Evolutionary conservation across 1,140 invertebrate genomes (phyloP), one percentile per base, ranked within the genome.

Genomic region (Lepidurus apus): DNA sequence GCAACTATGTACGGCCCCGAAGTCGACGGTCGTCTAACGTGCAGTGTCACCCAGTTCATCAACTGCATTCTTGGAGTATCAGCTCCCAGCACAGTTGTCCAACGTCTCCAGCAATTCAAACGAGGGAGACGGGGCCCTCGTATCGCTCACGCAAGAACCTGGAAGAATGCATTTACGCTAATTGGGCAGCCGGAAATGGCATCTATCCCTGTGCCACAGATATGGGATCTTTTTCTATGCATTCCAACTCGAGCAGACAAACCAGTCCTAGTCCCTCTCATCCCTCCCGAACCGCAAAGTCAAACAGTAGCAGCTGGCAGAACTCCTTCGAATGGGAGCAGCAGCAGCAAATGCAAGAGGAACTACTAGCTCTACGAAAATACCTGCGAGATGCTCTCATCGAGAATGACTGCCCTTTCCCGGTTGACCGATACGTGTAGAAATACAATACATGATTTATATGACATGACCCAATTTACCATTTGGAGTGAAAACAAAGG

Each of bases 401-500:
- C 53, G 53, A 65, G 13, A 65, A 65, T 17, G 53, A 65, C 21
- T 65, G 53, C 53, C 53, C 53, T n/a, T 65, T 65, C 13, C 53
- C 53, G 53, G 53, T 65, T 13, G 53, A 65, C 53, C 53, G 53
- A 65, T 65, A 65, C 53, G 53, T 65, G 53, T 65, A 65, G 53
- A 17, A 7, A 13, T n/a, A 65, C 21, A 65, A 65, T 65, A 21
- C 7, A 65, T 65, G 13, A 17, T 17, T 65, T 65, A 13, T 21
- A 65, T 21, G 53, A 65, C 53, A 17, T 13, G 21, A 7, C 17
- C 53, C 8, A 65, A 65, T 11, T 65, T 65, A 65, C 17, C 53
- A 11, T n/a, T 21, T 65, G 45, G 5, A 65, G 53, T 21, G 53
- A n/a, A n/a, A 34, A 34, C 34, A 34, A 34, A 34, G 6, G 53